These are phyloP conservation scores for Aproaerema taeniolella DNA, from an alignment of 2,888 invertebrate genomes.

Conservation along the genomic window DNA sequence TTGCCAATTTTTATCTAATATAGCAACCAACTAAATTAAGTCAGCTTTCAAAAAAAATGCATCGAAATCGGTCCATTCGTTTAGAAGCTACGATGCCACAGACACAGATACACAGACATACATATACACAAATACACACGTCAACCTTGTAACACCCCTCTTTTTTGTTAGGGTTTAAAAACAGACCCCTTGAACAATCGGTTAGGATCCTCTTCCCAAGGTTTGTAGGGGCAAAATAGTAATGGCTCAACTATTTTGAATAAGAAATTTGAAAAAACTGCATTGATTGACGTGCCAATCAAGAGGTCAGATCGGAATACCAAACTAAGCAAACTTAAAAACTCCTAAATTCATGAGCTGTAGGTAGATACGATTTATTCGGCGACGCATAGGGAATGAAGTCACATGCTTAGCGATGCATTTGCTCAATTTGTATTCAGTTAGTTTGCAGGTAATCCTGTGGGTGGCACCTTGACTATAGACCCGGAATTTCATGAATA, in stretches of 20 bases:
- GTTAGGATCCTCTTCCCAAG: no score
- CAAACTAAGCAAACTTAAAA: conserved; percentile 1
- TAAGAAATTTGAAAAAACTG: background rate
- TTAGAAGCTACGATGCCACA: no score
- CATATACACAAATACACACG: no score
- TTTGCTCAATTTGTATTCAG: conserved; percentile 61
- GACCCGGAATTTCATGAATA: conserved; percentile 56
- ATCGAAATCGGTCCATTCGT: no score
- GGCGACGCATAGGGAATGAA: conserved; percentile 51
- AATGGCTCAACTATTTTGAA: background rate
- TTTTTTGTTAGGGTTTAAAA: no score
- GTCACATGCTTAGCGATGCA: conserved; percentile 51
- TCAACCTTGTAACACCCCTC: no score
- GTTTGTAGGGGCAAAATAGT: no score
- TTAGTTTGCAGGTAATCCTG: conserved; percentile 58
- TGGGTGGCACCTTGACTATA: conserved; percentile 55
- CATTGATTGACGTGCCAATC: conserved; percentile 2
- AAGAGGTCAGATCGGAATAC: conserved; percentile 8
- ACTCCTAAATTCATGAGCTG: conserved; percentile 6
- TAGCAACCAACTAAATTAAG: no score
- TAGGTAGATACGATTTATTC: conserved; percentile 42
- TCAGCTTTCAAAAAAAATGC: no score
- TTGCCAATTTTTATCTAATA: no score
- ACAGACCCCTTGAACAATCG: no score
- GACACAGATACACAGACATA: no score